Base-by-base conservation (phyloP, 1,140 invertebrate species). In the Achroia grisella region DNA sequence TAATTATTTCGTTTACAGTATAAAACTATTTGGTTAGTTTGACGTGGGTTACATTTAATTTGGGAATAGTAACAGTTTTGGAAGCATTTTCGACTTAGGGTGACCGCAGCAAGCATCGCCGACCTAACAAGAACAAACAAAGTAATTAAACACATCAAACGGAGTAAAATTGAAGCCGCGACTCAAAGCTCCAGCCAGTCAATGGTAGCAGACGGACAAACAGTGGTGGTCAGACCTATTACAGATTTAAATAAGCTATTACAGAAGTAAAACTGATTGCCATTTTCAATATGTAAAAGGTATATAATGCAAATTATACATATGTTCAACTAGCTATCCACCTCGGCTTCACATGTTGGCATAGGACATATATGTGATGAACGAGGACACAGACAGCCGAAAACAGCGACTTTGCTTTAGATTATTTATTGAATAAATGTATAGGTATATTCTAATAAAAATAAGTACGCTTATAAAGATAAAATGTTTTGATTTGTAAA, bases 141-240 rank as follows among this genome's bases (percentile, higher is more conserved):
- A 84, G 77, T 81, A 81, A 84, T 84, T 84, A 84, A 81, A 79
- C 80, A 80, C 75, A 84, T 84, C 80, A 84, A 84, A 84, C 76
- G 71, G 58, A 61, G 60, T 48, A 68, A 80, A 82, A 80, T 82
- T 79, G 72, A 70, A 78, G 67, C 68, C 58, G 49, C 70, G 68
- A 70, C 51, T 72, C 71, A 79, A 77, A 79, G 71, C 59, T 45
- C 31, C n/a, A 44, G 43, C 32, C 45, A 40, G 45, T 47, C 37
- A 44, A 13, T 37, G 43, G 29, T 28, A 2, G 9, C 13, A 17
- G 35, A 37, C 14, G 35, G 35, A 37, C 23, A 11, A 44, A 40
- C 37, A 45, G 30, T 6, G 15, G 23, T 13, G 33, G 32, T 44
- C 42, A 36, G 15, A 11, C 33, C 17, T 23, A 23, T 2, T 23